phyloP scores from a whole-genome alignment of 2,797 vertebrate species.

The Microcaecilia unicolor region DNA sequence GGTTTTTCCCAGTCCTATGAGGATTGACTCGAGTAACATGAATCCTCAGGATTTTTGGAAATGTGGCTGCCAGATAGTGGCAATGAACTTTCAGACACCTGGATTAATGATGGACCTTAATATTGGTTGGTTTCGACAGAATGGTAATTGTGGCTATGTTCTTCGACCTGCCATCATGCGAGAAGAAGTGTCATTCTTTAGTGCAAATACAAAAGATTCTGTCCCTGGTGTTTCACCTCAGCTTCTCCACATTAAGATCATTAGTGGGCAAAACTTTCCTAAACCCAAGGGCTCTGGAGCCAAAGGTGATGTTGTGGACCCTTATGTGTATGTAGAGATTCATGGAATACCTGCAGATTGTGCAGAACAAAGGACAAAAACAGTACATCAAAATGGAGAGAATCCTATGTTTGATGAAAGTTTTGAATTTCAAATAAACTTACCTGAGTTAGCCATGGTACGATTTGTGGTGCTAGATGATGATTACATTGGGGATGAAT shows the following conservation, averaged over 20 bases:
- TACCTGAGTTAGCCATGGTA: slow-evolving; percentile 93
- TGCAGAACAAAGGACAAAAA: slow-evolving; percentile 93
- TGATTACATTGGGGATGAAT: slow-evolving; percentile 95
- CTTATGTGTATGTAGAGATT: slow-evolving; percentile 92
- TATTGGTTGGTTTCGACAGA: slow-evolving; percentile 95
- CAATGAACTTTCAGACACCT: slow-evolving; percentile 97
- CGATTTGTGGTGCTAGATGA: slow-evolving; percentile 95
- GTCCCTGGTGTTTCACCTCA: slow-evolving; percentile 95
- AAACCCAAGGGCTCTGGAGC: slow-evolving; percentile 96
- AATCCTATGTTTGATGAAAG: slow-evolving; percentile 96
- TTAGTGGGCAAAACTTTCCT: slow-evolving; percentile 96
- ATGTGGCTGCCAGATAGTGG: slow-evolving; percentile 94
- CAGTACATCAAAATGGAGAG: slow-evolving; percentile 89
- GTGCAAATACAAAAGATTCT: slow-evolving; percentile 93
- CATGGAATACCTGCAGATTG: slow-evolving; percentile 96
- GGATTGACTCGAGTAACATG: slow-evolving; percentile 97
- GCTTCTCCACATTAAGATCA: slow-evolving; percentile 94
- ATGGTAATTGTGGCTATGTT: slow-evolving; percentile 92
- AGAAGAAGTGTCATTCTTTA: slow-evolving; percentile 95
- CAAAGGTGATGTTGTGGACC: slow-evolving; percentile 95
- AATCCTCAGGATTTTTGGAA: slow-evolving; percentile 98
- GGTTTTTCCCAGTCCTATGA: slow-evolving; percentile 93
- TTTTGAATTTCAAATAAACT: slow-evolving; percentile 96
- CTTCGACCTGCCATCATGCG: slow-evolving; percentile 94
- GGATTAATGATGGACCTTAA: slow-evolving; percentile 98